phyloP scores from a whole-genome alignment of 2,888 invertebrate species.

The Marasmarcha lunaedactyla region DNA sequence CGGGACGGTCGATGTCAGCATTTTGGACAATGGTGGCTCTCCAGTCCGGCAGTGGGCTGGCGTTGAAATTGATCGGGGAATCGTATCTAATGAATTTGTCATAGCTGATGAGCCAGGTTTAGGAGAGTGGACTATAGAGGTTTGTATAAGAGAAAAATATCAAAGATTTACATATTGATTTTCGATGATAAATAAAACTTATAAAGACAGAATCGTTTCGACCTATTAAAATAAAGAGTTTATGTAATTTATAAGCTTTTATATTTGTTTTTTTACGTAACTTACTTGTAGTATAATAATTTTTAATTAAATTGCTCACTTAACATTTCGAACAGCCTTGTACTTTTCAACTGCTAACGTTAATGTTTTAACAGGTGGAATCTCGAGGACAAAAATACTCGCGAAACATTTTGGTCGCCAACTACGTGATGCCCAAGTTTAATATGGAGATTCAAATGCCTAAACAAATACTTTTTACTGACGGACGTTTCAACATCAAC shows the following conservation, averaged over 20 bases:
- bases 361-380: slow-evolving; percentile 37
- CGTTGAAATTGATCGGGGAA: slow-evolving; percentile 76
- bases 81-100: slow-evolving; percentile 80
- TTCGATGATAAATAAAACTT: too few species aligned
- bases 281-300: too few species aligned
- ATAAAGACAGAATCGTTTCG: too few species aligned
- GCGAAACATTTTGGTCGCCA: slow-evolving; percentile 85
- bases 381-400: slow-evolving; percentile 71
- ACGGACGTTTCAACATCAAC: slow-evolving; percentile 81
- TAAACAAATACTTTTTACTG: slow-evolving; percentile 84
- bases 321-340: too few species aligned
- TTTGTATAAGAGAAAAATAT: slow-evolving; percentile 17
- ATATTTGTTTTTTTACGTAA: too few species aligned
- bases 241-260: too few species aligned
- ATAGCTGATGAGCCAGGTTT: slow-evolving; percentile 86
- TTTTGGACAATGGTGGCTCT: slow-evolving; percentile 71
- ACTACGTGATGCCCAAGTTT: slow-evolving; percentile 94
- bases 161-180: too few species aligned
- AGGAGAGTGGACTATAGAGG: slow-evolving; percentile 88
- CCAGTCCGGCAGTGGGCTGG: slow-evolving; percentile 84
- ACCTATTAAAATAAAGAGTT: too few species aligned
- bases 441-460: slow-evolving; percentile 87
- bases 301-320: too few species aligned
- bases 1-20: slow-evolving; percentile 43
- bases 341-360: not conserved